phyloP scores from a whole-genome alignment of 2,888 invertebrate genomes.

The Drosophila pseudotalamancana region DNA sequence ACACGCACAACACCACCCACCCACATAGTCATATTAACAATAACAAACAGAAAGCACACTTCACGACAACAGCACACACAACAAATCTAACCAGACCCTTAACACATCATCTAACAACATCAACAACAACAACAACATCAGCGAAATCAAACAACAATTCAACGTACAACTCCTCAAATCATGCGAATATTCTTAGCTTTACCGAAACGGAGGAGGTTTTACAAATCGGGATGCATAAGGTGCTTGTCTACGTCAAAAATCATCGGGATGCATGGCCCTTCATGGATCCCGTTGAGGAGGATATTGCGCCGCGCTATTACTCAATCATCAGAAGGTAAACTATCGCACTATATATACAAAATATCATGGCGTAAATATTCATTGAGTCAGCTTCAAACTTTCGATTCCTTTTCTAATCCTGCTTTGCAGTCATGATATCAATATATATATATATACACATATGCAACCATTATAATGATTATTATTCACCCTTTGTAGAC shows the following conservation, averaged over 20 bases:
- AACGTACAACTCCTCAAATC: slow-evolving; percentile 82
- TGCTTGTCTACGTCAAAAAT: slow-evolving; percentile 93
- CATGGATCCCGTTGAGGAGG: slow-evolving; percentile 95
- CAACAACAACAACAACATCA: slow-evolving; percentile 29
- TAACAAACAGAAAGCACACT: slow-evolving; percentile 66
- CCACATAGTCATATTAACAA: slow-evolving; percentile 46
- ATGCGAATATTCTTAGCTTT: slow-evolving; percentile 87
- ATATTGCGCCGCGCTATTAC: slow-evolving; percentile 94
- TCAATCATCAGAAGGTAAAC: slow-evolving; percentile 87
- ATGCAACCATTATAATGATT: not conserved
- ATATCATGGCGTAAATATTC: too few species aligned
- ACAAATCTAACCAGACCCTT: slow-evolving; percentile 53
- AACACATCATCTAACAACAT: slow-evolving; percentile 58
- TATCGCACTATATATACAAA: not conserved
- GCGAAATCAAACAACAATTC: slow-evolving; percentile 68
- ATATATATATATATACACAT: not conserved
- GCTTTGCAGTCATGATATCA: not conserved
- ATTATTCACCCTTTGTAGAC: slow-evolving; percentile 83
- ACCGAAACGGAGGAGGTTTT: slow-evolving; percentile 93
- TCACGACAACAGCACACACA: slow-evolving; percentile 23
- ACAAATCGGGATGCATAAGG: slow-evolving; percentile 96
- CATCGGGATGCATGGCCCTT: slow-evolving; percentile 98
- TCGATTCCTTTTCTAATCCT: not conserved
- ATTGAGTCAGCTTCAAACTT: too few species aligned
- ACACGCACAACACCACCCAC: slow-evolving; percentile 31